Evolutionary conservation across 2,113 vertebrate genomes (phyloP).

Genomic region (Pseudopipra pipra): DNA sequence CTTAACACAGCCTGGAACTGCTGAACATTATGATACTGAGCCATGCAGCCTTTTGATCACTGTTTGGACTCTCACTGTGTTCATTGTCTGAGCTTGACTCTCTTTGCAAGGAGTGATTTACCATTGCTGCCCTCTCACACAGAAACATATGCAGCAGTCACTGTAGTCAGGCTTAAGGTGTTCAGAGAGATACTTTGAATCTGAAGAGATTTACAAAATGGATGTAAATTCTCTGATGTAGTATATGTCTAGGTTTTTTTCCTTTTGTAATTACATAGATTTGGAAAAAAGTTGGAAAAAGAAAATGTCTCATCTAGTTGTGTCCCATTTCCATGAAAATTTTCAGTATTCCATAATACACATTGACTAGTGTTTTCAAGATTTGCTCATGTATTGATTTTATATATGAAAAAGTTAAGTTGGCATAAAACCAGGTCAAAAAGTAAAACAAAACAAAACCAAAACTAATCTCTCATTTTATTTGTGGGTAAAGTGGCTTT

Average conservation of each 20-base stretch:
- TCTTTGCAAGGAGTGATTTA: not conserved
- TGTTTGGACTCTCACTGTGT: not conserved
- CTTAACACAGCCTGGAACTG: not conserved
- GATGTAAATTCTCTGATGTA: not conserved
- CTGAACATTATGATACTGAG: not conserved
- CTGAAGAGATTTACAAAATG: not conserved
- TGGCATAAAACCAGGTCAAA: not conserved
- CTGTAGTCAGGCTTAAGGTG: not conserved
- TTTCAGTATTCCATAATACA: not conserved
- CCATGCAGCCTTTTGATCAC: not conserved
- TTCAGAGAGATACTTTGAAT: not conserved
- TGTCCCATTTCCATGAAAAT: not conserved
- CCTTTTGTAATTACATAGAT: not conserved
- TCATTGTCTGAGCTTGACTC: not conserved
- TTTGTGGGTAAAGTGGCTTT: not conserved
- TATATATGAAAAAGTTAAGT: constrained; percentile 13
- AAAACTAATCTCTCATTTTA: not conserved
- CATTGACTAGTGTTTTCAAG: not conserved
- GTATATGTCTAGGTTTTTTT: not conserved
- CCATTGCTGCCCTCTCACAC: not conserved
- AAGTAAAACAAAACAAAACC: not conserved
- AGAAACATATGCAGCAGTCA: not conserved
- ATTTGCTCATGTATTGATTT: constrained; percentile 22
- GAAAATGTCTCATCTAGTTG: not conserved
- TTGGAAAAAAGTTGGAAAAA: not conserved